Conservation (phyloP, 2,113 vertebrate genomes). For the Channa argus region DNA sequence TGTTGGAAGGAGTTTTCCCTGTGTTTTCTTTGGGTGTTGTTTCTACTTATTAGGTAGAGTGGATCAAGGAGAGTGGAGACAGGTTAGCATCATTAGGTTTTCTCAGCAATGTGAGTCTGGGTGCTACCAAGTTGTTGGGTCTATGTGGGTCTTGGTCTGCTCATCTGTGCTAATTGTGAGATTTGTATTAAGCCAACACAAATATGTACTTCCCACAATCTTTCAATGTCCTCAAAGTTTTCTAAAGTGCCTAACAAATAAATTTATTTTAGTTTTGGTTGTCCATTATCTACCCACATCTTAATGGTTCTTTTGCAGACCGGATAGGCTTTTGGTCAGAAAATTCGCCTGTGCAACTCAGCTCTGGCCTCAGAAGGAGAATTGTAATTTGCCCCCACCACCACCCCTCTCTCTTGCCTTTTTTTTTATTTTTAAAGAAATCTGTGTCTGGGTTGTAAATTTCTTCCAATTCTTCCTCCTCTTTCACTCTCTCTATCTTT, state of each 20-base stretch:
- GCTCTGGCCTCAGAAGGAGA: constrained; percentile 68
- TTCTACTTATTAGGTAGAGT: no score
- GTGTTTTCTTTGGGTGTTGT: no score
- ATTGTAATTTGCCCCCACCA: constrained; percentile 85
- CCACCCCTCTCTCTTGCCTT: constrained; percentile 62
- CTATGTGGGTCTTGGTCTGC: no score
- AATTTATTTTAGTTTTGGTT: background rate
- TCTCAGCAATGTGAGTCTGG: no score
- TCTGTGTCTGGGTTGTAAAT: constrained; percentile 98
- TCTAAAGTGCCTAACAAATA: background rate
- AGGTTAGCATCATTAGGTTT: no score
- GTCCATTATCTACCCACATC: background rate
- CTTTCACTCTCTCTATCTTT: constrained; percentile 86
- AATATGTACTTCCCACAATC: background rate
- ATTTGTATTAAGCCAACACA: background rate
- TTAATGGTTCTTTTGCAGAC: background rate
- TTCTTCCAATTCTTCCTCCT: constrained; percentile 92
- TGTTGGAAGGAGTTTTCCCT: no score
- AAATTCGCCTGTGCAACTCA: constrained; percentile 17
- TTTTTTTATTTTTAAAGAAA: constrained; percentile 65
- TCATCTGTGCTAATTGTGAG: no score
- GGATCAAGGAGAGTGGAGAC: no score
- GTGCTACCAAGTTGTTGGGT: no score
- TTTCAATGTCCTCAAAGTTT: background rate
- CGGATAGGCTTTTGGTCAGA: constrained; percentile 44